Percentiles rank a stretch among this genome's conserved stretches.
These are phyloP conservation scores for Phalloptychus januarius DNA, from an alignment of 2,797 vertebrate genomes.

Conservation along the genomic window DNA sequence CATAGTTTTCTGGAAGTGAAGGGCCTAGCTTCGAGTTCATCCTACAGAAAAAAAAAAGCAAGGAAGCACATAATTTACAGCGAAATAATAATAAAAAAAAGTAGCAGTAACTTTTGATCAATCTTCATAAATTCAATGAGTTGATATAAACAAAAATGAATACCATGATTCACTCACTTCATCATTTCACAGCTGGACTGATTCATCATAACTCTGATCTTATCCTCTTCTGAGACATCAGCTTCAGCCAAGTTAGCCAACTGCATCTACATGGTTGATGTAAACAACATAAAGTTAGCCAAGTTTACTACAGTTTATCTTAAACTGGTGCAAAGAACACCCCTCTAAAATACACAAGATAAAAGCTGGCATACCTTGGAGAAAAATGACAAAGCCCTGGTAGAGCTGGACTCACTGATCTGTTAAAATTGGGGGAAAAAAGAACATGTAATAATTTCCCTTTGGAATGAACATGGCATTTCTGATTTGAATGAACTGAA, in stretches of 20 bases:
- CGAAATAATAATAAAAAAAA: neutral
- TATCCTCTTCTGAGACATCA: slow-evolving; percentile 96
- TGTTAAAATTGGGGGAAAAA: slow-evolving; percentile 72
- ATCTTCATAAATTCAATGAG: neutral
- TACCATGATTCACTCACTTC: slow-evolving; percentile 84
- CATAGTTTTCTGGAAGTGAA: slow-evolving; percentile 90
- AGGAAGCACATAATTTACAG: neutral
- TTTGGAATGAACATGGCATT: neutral
- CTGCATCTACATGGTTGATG: slow-evolving; percentile 70
- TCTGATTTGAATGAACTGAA: neutral
- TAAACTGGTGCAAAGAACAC: neutral
- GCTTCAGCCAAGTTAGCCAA: slow-evolving; percentile 95
- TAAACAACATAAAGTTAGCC: neutral
- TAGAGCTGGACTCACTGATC: slow-evolving; percentile 91
- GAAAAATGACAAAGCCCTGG: slow-evolving; percentile 91
- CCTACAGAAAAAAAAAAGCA: slow-evolving; percentile 68
- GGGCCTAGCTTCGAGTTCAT: slow-evolving; percentile 91
- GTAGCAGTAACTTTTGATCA: neutral
- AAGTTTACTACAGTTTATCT: neutral
- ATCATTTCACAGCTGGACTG: slow-evolving; percentile 93
- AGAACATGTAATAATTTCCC: neutral
- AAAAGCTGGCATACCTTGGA: slow-evolving; percentile 87
- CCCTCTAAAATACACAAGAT: neutral
- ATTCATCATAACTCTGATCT: slow-evolving; percentile 95
- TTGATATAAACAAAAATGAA: neutral